Evolutionary conservation across 2,113 vertebrate genomes (phyloP), one percentile per base, ranked within the genome.

Genomic region (Cochlearius cochlearius): DNA sequence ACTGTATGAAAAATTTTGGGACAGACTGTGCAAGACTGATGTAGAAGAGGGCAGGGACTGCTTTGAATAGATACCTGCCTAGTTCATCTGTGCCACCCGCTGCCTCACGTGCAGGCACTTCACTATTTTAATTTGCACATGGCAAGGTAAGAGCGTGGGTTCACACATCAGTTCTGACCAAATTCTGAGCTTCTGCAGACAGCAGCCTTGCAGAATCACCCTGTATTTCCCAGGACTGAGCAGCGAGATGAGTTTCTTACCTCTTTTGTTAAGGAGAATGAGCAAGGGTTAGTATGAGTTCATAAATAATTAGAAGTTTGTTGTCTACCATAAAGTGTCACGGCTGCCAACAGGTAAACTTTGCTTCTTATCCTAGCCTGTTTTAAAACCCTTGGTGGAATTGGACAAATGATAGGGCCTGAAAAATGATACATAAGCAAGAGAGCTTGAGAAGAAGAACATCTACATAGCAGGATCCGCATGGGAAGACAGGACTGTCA

Each of bases 101-200:
- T 36, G 10, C n/a, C 15, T 55, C 5, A 0, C 1, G 1, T 34
- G 50, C 25, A n/a, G 34, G 30, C n/a, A 47, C 15, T 38, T 63
- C 20, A 17, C 10, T 39, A 23, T 49, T 81, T 81, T 17, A 72
- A 85, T 86, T 58, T 55, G 34, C n/a, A 12, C 9, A 12, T 5
- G 12, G 27, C 18, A 83, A 76, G 5, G 8, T 27, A 27, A 8
- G 8, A 53, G 38, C 3, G 11, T 32, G 11, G 8, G 11, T 25
- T 71, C 34, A n/a, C 26, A 19, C 7, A 22, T 2, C 5, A 27
- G 7, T 26, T 90, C 47, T 53, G 45, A 67, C 8, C 47, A 87
- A 9, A 47, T 78, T 39, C 45, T 56, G 34, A 39, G 9, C n/a
- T 92, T 85, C 64, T 43, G 19, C 39, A 78, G 36, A 39, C 7